These are phyloP conservation scores for Cheilosia scutellata DNA, from an alignment of 2,888 invertebrate species.

Conservation along the genomic window DNA sequence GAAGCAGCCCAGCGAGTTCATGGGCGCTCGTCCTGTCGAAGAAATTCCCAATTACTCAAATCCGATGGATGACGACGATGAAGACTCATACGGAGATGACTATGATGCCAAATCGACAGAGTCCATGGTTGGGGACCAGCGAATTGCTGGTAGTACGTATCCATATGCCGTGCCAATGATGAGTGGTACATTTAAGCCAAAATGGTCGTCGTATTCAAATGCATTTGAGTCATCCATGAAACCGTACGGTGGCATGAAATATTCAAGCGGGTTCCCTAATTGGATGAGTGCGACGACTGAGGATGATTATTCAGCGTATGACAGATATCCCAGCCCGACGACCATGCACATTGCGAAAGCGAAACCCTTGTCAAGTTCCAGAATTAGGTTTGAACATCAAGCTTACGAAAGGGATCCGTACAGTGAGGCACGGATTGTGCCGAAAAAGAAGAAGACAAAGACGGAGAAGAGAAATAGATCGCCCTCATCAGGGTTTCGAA, in stretches of 20 bases:
- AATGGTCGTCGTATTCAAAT: slow-evolving; percentile 51
- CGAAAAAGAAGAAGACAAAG: slow-evolving; percentile 63
- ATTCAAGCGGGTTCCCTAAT: background rate
- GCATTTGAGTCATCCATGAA: slow-evolving; percentile 40
- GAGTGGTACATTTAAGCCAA: slow-evolving; percentile 23
- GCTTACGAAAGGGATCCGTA: slow-evolving; percentile 10
- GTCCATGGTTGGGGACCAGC: slow-evolving; percentile 53
- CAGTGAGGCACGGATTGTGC: slow-evolving; percentile 25
- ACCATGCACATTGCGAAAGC: slow-evolving; percentile 61
- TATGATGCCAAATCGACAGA: slow-evolving; percentile 55
- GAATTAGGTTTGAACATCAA: slow-evolving; percentile 39
- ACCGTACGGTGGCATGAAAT: slow-evolving; percentile 36
- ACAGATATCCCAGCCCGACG: slow-evolving; percentile 53
- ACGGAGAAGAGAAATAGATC: slow-evolving; percentile 39
- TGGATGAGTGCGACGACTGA: slow-evolving; percentile 55
- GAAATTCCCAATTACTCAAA: slow-evolving; percentile 25
- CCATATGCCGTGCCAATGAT: slow-evolving; percentile 36
- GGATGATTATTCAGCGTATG: slow-evolving; percentile 37
- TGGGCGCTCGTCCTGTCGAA: slow-evolving; percentile 49
- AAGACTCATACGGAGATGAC: slow-evolving; percentile 31
- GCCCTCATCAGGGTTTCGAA: slow-evolving; percentile 40
- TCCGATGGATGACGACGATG: slow-evolving; percentile 7
- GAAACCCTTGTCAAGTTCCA: slow-evolving; percentile 57
- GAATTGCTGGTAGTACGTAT: slow-evolving; percentile 53
- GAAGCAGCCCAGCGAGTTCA: slow-evolving; percentile 58